Evolutionary conservation across 1,140 invertebrate species (phyloP).

Genomic region (Tigriopus japonicus): DNA sequence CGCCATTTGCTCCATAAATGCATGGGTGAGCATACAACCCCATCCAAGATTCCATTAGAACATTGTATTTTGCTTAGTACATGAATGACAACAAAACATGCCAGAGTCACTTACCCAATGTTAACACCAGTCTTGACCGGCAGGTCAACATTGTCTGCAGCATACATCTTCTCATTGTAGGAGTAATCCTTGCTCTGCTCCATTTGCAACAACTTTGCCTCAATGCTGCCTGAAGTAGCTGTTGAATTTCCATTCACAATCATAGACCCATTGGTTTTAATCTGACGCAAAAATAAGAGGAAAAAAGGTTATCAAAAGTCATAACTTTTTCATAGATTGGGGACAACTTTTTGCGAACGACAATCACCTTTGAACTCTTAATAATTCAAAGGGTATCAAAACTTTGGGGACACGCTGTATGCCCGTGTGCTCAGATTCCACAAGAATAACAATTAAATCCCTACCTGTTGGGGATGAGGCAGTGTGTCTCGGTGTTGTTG

Average conservation of each 20-base stretch:
- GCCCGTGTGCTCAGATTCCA: too few relatives aligned
- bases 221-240: slow-evolving; percentile 10
- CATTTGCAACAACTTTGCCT: slow-evolving; percentile 23
- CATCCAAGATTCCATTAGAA: too few relatives aligned
- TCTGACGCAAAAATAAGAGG: slow-evolving; percentile 3
- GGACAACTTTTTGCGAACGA: too few relatives aligned
- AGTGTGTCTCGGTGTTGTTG: not conserved
- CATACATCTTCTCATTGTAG: slow-evolving; percentile 35
- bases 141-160: slow-evolving; percentile 70
- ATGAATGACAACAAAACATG: slow-evolving; percentile 6
- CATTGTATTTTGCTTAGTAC: not conserved
- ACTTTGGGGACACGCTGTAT: too few relatives aligned
- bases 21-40: too few relatives aligned
- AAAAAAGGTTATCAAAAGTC: too few relatives aligned
- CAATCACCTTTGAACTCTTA: too few relatives aligned
- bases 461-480: too few relatives aligned
- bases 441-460: too few relatives aligned
- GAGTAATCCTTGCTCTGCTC: slow-evolving; percentile 17
- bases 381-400: too few relatives aligned
- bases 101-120: slow-evolving; percentile 49
- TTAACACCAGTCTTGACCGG: slow-evolving; percentile 51
- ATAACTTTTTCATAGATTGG: too few relatives aligned
- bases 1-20: too few relatives aligned
- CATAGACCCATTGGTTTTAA: not conserved
- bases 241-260: not conserved